Evolutionary conservation across 1,140 invertebrate species (phyloP), one percentile per base, ranked within the genome.

Genomic region (Megalopta genalis): DNA sequence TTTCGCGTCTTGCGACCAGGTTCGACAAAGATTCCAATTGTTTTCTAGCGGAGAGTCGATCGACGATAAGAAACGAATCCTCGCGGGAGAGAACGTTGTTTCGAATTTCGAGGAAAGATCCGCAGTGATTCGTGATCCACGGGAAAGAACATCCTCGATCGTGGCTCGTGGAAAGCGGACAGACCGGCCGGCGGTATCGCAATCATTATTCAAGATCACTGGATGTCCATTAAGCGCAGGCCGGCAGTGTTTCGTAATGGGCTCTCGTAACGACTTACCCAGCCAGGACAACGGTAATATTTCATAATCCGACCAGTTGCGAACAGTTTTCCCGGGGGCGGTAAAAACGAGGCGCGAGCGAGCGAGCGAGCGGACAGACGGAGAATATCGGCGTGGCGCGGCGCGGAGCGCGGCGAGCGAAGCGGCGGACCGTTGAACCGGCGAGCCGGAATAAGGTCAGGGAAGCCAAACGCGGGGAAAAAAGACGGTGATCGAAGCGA

Each of bases 391-490:
- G 7, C 39, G 39, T 2, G 32, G 32, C 1, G 32, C 32, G 32
- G 32, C 32, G 32, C 1, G 32, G 32, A 32, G 32, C 32, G 32
- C 32, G 32, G 32, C 32, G 32, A 32, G 32, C 32, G 32, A 4
- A 32, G 32, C 32, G 32, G 18, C 27, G 25, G 83, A 78, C 71
- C 73, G 57, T 82, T 82, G 81, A 79, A 77, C 66, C 87, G 78
- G 85, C 82, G 78, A 82, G 66, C 87, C 78, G 81, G 88, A 90
- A 90, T 83, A 85, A 80, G 88, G 88, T 90, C 88, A 88, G 80
- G 82, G 87, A 90, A 89, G 88, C 89, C 86, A 88, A 85, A 88
- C 80, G 80, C 80, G 57, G 71, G 71, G 77, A 69, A 57, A 25
- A 83, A 83, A 83, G 59, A 27, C 67, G 68, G 39, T 72, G 77